A percentile compares a stretch with the other conserved stretches of the same genome.
phyloP scores from a whole-genome alignment of 2,113 vertebrate genomes.

The Seriola dumerili region DNA sequence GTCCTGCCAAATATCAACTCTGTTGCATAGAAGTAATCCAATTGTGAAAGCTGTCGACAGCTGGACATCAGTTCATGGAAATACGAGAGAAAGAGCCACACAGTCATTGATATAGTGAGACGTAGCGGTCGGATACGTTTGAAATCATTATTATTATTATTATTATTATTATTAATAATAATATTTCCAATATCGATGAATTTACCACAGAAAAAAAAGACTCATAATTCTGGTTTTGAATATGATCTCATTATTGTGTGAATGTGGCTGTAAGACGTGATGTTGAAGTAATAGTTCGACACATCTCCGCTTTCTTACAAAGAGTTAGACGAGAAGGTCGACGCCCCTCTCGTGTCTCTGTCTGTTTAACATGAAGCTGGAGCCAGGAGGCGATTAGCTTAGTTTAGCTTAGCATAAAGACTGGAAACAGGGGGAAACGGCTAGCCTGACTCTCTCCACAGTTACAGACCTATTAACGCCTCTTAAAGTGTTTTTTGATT shows the following conservation, averaged over 20 bases:
- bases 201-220: too few species aligned
- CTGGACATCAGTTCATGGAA: constrained; percentile 1
- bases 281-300: neutral
- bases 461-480: neutral
- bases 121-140: neutral
- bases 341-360: neutral
- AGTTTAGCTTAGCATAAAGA: neutral
- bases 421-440: neutral
- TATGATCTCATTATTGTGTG: too few species aligned
- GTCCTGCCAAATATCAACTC: neutral
- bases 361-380: neutral
- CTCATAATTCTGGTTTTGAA: neutral
- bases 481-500: too few species aligned
- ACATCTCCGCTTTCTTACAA: neutral
- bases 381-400: neutral
- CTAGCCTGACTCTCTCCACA: neutral
- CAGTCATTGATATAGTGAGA: neutral
- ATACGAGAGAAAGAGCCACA: constrained; percentile 2
- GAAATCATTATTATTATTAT: neutral
- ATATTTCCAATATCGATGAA: neutral
- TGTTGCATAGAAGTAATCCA: constrained; percentile 66
- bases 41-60: constrained; percentile 1
- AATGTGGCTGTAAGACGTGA: neutral
- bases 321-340: neutral
- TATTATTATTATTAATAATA: neutral